Evolutionary conservation across 2,113 vertebrate species (phyloP).

Genomic region (Corythaeola cristata): DNA sequence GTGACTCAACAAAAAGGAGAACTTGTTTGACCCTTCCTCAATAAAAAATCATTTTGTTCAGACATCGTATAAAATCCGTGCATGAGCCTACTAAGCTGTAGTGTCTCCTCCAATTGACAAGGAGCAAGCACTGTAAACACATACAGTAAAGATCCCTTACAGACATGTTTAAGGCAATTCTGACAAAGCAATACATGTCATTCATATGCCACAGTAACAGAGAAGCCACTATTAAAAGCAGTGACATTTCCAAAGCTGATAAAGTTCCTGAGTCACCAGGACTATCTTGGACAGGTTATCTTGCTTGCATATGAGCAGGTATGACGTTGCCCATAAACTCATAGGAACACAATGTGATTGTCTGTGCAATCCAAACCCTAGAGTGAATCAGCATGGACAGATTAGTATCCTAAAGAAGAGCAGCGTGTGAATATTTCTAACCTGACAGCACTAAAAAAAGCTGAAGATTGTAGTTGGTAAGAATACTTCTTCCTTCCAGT

Average conservation of each 20-base stretch:
- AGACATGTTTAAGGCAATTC: neutral
- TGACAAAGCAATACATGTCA: neutral
- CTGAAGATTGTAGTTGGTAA: neutral
- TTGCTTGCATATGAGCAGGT: neutral
- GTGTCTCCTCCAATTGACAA: slow-evolving; percentile 63
- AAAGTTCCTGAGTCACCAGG: neutral
- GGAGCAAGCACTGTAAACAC: slow-evolving; percentile 39
- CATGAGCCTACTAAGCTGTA: slow-evolving; percentile 43
- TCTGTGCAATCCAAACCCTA: neutral
- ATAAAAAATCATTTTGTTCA: slow-evolving; percentile 79
- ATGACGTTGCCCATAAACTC: neutral
- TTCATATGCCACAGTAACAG: neutral
- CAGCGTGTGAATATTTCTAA: neutral
- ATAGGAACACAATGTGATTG: neutral
- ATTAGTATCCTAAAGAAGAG: neutral
- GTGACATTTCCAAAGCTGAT: neutral
- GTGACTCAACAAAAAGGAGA: slow-evolving; percentile 78
- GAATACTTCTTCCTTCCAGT: neutral
- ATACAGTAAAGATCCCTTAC: slow-evolving; percentile 23
- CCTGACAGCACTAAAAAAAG: neutral
- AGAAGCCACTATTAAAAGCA: neutral
- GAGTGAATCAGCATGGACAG: neutral
- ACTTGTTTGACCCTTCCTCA: slow-evolving; percentile 70
- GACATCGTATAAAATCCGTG: slow-evolving; percentile 72
- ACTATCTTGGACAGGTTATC: neutral